A percentile compares a stretch with the other conserved stretches of the same genome.
These are phyloP conservation scores for Linurgus olivaceus DNA, from an alignment of 2,797 vertebrate species.

Conservation along the genomic window DNA sequence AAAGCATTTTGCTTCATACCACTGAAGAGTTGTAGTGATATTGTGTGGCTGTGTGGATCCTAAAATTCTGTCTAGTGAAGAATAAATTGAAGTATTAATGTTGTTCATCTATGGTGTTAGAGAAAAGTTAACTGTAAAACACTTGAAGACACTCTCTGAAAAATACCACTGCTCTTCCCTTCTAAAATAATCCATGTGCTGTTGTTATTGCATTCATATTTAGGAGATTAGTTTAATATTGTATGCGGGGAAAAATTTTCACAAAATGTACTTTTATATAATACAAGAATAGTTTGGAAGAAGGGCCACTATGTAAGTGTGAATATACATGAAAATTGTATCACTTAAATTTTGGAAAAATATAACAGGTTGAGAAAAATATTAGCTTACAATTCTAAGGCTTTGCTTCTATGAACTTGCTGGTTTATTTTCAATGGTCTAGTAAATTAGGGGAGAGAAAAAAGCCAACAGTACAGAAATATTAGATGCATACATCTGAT, in stretches of 20 bases:
- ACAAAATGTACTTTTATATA: background rate
- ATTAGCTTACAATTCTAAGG: background rate
- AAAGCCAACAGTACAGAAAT: background rate
- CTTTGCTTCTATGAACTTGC: background rate
- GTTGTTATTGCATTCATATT: background rate
- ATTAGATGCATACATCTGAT: background rate
- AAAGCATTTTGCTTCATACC: background rate
- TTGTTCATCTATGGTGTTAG: rapidly evolving
- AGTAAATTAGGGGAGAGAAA: background rate
- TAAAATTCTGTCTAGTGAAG: background rate
- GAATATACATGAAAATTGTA: background rate
- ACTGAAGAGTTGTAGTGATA: background rate
- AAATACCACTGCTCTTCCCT: background rate
- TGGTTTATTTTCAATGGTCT: background rate
- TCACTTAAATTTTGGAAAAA: background rate
- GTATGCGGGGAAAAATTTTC: background rate
- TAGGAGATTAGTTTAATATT: background rate
- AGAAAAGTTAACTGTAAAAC: background rate
- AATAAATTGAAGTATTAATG: background rate
- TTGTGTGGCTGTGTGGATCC: background rate
- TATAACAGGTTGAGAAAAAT: background rate
- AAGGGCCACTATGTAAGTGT: background rate
- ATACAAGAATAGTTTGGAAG: background rate
- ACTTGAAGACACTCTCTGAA: background rate
- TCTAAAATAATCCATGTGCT: background rate